Evolutionary conservation across 2,888 invertebrate genomes (phyloP).

Genomic region (Seira ritae): DNA sequence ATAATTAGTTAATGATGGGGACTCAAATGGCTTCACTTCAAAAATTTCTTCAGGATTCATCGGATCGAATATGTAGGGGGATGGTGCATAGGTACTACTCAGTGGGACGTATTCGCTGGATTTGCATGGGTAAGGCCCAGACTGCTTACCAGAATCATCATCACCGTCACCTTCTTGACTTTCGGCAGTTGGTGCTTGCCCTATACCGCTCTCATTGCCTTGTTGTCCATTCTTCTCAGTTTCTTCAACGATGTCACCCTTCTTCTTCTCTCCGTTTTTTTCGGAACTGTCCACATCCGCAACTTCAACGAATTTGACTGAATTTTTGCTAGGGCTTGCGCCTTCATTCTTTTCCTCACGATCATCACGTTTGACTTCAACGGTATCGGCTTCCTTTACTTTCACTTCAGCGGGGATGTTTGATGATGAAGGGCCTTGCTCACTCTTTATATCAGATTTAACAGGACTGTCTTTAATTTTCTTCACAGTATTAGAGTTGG

Average conservation of each 20-base stretch:
- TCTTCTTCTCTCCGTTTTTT: not conserved
- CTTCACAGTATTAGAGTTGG: too few relatives aligned
- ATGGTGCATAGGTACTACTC: conserved; percentile 65
- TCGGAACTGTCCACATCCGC: not conserved
- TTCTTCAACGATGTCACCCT: conserved; percentile 10
- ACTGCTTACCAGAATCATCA: conserved; percentile 6
- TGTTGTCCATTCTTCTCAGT: conserved; percentile 11
- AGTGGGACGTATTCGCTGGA: conserved; percentile 70
- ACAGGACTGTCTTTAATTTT: not conserved
- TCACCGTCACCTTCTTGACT: not conserved
- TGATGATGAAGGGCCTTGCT: too few relatives aligned
- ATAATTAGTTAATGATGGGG: conserved; percentile 67
- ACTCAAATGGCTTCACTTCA: conserved; percentile 68
- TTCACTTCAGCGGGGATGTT: too few relatives aligned
- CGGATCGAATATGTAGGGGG: conserved; percentile 66
- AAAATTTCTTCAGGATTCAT: conserved; percentile 58
- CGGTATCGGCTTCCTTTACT: too few relatives aligned
- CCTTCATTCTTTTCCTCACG: too few relatives aligned
- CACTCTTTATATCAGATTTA: not conserved
- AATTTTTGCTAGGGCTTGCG: too few relatives aligned
- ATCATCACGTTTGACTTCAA: too few relatives aligned
- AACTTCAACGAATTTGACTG: too few relatives aligned
- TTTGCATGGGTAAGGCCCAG: conserved; percentile 51
- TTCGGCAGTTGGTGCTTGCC: not conserved
- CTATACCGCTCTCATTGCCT: not conserved